A percentile compares a stretch with the other conserved stretches of the same genome.
Evolutionary conservation across 2,113 vertebrate species (phyloP).

Genomic region (Chionis minor): DNA sequence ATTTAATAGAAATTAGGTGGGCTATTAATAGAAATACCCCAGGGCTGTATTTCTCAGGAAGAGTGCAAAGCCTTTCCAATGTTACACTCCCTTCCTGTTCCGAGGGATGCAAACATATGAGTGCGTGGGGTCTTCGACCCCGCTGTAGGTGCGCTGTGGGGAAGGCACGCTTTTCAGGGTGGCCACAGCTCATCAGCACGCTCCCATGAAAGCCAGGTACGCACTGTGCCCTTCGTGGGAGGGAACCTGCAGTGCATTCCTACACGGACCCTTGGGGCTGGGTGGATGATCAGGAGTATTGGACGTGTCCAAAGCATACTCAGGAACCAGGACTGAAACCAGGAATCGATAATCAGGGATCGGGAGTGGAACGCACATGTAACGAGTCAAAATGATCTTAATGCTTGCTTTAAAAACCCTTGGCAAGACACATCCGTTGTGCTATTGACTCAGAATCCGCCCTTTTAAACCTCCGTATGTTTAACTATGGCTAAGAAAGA

Average conservation of each 20-base stretch:
- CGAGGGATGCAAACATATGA: neutral
- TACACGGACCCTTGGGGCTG: neutral
- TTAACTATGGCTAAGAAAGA: neutral
- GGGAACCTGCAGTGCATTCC: neutral
- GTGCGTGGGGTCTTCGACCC: too few species aligned
- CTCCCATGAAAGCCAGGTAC: neutral
- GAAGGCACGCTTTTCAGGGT: neutral
- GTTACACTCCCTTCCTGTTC: neutral
- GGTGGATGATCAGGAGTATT: too few species aligned
- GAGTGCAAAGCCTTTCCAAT: neutral
- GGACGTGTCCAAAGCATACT: neutral
- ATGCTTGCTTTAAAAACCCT: neutral
- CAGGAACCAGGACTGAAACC: neutral
- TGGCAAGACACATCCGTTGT: neutral
- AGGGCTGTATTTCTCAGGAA: neutral
- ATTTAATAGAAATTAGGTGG: neutral
- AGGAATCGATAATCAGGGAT: neutral
- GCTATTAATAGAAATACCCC: neutral
- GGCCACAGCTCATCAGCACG: too few species aligned
- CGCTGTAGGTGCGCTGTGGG: too few species aligned
- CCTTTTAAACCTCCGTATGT: neutral
- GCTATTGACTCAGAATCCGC: neutral
- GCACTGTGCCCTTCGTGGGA: rapidly evolving
- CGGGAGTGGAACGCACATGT: neutral
- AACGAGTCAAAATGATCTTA: neutral